phyloP scores from a whole-genome alignment of 2,888 invertebrate genomes.

The Mesoligia furuncula region DNA sequence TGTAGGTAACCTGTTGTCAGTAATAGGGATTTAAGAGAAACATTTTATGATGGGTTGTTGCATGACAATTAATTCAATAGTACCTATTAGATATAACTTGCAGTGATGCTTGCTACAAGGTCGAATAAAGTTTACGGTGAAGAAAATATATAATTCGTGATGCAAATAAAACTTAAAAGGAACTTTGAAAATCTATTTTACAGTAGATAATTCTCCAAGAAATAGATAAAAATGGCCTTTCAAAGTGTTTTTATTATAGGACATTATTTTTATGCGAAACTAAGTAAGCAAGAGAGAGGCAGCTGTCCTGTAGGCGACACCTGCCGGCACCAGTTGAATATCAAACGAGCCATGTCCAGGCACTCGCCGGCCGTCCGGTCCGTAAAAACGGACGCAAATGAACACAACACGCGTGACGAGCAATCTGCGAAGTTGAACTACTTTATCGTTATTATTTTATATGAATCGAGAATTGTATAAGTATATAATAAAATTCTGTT shows the following conservation, averaged over 20 bases:
- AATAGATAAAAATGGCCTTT: neutral
- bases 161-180: neutral
- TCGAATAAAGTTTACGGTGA: neutral
- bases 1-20: neutral
- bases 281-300: conserved; percentile 43
- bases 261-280: conserved; percentile 47
- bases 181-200: neutral
- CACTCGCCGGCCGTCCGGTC: conserved; percentile 14
- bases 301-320: conserved; percentile 56
- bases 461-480: neutral
- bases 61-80: neutral
- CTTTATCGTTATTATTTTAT: conserved; percentile 17
- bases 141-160: neutral
- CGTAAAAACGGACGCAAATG: conserved; percentile 47
- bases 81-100: neutral
- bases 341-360: conserved; percentile 59
- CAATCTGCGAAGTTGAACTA: conserved; percentile 11
- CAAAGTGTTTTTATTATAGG: neutral
- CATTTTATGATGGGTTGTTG: neutral
- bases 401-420: conserved; percentile 42
- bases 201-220: neutral
- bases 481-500: neutral
- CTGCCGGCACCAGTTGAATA: conserved; percentile 61
- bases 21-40: neutral
- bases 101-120: neutral